A percentile compares a stretch with the other conserved stretches of the same genome.
Evolutionary conservation across 1,140 invertebrate species (phyloP).

Genomic region (Aethina tumida): DNA sequence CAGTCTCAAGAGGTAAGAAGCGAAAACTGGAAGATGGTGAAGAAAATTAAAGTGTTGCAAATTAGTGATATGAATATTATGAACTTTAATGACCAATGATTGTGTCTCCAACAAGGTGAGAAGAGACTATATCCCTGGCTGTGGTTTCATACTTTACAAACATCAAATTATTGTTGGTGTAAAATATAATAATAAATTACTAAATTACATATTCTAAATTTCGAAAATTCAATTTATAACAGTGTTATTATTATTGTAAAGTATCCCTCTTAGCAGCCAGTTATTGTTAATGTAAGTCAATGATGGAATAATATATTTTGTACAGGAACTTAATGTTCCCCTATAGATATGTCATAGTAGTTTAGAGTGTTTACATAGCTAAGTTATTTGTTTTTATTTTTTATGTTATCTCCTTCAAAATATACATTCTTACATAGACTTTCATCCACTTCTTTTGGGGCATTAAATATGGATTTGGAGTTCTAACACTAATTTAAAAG

Average conservation of each 20-base stretch:
- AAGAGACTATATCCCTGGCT: slow-evolving; percentile 28
- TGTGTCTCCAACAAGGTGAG: slow-evolving; percentile 24
- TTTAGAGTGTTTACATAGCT: too few species aligned
- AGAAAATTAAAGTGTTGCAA: slow-evolving; percentile 25
- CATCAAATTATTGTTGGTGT: slow-evolving; percentile 10
- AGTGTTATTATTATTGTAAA: neutral
- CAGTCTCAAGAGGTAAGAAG: slow-evolving; percentile 50
- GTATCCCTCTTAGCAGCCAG: too few species aligned
- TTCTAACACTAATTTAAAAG: too few species aligned
- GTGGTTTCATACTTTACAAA: slow-evolving; percentile 28
- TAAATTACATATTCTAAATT: slow-evolving; percentile 3
- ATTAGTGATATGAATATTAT: slow-evolving; percentile 24
- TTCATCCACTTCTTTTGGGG: too few species aligned
- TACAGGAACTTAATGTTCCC: too few species aligned
- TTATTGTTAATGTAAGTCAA: too few species aligned
- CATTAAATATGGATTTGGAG: too few species aligned
- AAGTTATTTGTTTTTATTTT: too few species aligned
- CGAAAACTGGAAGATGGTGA: slow-evolving; percentile 57
- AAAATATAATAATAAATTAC: neutral
- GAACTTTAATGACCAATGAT: slow-evolving; percentile 24
- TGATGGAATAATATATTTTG: too few species aligned
- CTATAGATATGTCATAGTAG: too few species aligned
- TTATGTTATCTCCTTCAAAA: too few species aligned
- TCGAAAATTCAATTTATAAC: neutral
- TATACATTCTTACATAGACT: too few species aligned